Conservation (phyloP, 2,797 vertebrate genomes). For the Anisognathus igniventris region DNA sequence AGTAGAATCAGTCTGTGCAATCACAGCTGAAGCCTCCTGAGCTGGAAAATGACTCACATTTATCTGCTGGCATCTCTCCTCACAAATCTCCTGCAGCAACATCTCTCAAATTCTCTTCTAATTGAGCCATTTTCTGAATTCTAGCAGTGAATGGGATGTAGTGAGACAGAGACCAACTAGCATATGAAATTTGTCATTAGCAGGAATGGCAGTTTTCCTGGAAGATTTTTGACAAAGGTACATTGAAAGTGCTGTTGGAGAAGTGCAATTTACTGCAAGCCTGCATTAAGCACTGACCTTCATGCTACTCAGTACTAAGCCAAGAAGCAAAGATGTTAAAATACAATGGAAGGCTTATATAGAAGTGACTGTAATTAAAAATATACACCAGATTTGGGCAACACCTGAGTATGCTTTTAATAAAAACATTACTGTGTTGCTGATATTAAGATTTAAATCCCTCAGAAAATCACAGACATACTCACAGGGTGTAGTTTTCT, state of each 20-base stretch:
- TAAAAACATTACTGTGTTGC: background rate
- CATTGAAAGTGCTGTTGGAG: background rate
- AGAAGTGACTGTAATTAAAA: constrained; percentile 1
- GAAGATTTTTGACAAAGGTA: background rate
- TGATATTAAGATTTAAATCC: background rate
- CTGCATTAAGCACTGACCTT: background rate
- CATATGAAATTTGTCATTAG: background rate
- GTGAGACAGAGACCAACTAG: background rate
- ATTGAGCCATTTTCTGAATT: constrained; percentile 50
- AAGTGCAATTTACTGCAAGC: background rate
- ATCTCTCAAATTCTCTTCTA: background rate
- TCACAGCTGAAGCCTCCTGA: constrained; percentile 6
- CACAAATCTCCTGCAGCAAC: constrained; percentile 16
- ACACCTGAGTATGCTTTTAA: background rate
- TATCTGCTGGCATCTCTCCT: constrained; percentile 18
- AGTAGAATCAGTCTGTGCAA: constrained; percentile 17
- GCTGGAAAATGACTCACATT: constrained; percentile 28
- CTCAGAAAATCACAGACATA: background rate
- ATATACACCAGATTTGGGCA: background rate
- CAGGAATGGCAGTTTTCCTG: background rate
- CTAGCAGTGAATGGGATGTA: background rate
- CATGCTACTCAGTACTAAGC: background rate
- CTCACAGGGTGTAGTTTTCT: background rate
- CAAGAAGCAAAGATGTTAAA: background rate
- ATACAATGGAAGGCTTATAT: background rate